Evolutionary conservation across 2,113 vertebrate genomes (phyloP), one percentile per base, ranked within the genome.

Genomic region (Chaenogobius annularis): DNA sequence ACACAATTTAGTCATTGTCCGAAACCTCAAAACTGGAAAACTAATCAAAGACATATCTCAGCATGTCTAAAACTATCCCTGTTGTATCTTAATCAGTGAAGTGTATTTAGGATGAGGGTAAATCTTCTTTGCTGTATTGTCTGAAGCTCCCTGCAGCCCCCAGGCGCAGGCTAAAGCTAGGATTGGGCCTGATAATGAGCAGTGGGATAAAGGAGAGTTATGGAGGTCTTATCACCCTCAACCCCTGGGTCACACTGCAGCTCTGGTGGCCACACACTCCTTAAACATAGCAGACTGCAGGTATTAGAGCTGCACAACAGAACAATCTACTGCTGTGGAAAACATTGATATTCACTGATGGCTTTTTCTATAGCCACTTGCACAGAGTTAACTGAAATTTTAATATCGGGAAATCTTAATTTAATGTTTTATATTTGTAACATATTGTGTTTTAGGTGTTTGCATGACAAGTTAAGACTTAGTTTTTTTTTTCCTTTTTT

Each of bases 151-250:
- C 75, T 73, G 59, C 68, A 68, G 81, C 88, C 87, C 3, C 31
- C 68, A 85, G 91, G 70, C 84, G 83, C 76, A 58, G 77, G 35
- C 69, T 72, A 79, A 86, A 87, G 78, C 81, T 82, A 70, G 84
- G 85, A 82, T 68, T 46, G 80, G 81, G 79, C 79, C 74, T 90
- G 88, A 91, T 91, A 90, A 92, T 91, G 89, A 90, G 89, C 86
- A 80, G 87, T 47, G 86, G 91, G 91, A 91, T 92, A 85, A 92
- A 90, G 89, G 85, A 88, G 90, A 90, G 84, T 91, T 92, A 92
- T 88, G 80, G 83, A 79, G 90, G 88, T 91, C 90, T 91, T 92
- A 90, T 89, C 89, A 87, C 90, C 82, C 74, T 70, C 79, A 87
- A 85, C 88, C 89, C 79, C 75, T 31, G 67, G 90, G 90, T 91